phyloP scores from a whole-genome alignment of 2,888 invertebrate species.

The Lasioglossum oenotherae region DNA sequence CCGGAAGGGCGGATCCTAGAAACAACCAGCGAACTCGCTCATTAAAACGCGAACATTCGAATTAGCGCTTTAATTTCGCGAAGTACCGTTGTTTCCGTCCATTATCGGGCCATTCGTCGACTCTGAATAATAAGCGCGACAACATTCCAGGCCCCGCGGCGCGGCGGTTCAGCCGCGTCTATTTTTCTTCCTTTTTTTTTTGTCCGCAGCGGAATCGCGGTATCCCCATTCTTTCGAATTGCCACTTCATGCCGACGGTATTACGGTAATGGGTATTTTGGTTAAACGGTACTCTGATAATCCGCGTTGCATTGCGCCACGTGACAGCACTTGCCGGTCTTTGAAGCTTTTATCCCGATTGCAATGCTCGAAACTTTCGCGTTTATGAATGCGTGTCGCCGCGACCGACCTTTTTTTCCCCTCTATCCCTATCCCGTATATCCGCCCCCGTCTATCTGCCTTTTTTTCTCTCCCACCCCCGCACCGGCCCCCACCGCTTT shows the following conservation, averaged over 20 bases:
- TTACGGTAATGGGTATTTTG: conserved; percentile 63
- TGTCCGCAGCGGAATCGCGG: conserved; percentile 14
- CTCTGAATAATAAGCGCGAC: conserved; percentile 45
- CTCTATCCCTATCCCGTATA: neutral
- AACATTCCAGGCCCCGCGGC: neutral
- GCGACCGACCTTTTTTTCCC: conserved; percentile 3
- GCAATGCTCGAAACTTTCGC: conserved; percentile 50
- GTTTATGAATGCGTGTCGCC: conserved; percentile 51
- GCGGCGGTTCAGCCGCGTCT: neutral
- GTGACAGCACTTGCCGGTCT: conserved; percentile 57
- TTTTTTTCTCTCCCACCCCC: neutral
- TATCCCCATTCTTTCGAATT: conserved; percentile 43
- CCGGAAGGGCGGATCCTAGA: too few relatives aligned
- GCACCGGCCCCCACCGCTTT: neutral
- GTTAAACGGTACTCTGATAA: conserved; percentile 56
- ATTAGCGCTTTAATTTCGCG: conserved; percentile 17
- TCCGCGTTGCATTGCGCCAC: conserved; percentile 48
- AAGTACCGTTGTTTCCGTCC: neutral
- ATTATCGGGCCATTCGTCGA: conserved; percentile 23
- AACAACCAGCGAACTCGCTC: neutral
- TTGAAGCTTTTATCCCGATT: conserved; percentile 66
- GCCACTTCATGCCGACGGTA: conserved; percentile 41
- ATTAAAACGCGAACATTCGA: neutral
- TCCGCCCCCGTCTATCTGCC: neutral
- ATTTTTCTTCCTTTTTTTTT: neutral